These are phyloP conservation scores for Brachionus sp. DNA, from an alignment of 1,140 invertebrate species.

Conservation along the genomic window DNA sequence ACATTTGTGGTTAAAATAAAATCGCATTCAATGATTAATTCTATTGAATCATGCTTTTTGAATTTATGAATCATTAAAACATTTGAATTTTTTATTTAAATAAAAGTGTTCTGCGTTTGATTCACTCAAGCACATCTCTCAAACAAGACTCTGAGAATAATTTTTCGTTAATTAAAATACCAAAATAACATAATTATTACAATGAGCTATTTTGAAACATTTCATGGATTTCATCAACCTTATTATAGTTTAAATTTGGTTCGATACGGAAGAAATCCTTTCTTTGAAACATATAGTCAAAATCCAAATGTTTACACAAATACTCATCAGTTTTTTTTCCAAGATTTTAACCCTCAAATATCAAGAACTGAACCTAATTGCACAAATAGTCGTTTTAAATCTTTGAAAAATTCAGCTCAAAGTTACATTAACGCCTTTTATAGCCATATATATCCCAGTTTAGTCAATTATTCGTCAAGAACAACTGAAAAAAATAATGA, in stretches of 20 bases:
- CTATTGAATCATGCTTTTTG: background rate
- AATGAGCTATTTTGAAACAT: conserved; percentile 10
- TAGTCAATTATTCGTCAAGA: background rate
- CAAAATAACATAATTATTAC: background rate
- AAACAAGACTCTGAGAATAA: background rate
- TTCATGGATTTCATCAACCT: background rate
- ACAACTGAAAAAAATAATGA: background rate
- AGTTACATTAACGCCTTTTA: background rate
- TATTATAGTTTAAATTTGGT: background rate
- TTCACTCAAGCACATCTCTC: background rate
- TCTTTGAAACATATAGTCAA: background rate
- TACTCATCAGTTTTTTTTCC: background rate
- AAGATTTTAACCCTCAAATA: background rate
- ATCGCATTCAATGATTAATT: background rate
- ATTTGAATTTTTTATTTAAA: background rate
- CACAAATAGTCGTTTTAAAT: background rate
- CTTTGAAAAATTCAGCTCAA: background rate
- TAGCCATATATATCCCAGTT: background rate
- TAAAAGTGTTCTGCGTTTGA: background rate
- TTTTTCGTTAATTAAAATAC: background rate
- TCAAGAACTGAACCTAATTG: background rate
- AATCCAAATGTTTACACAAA: background rate
- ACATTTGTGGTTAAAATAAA: too few relatives aligned
- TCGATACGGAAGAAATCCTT: background rate
- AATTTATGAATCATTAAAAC: too few relatives aligned